Evolutionary conservation across 23 tunicate genomes (phyloP).

Genomic region (Ascidia mentula): DNA sequence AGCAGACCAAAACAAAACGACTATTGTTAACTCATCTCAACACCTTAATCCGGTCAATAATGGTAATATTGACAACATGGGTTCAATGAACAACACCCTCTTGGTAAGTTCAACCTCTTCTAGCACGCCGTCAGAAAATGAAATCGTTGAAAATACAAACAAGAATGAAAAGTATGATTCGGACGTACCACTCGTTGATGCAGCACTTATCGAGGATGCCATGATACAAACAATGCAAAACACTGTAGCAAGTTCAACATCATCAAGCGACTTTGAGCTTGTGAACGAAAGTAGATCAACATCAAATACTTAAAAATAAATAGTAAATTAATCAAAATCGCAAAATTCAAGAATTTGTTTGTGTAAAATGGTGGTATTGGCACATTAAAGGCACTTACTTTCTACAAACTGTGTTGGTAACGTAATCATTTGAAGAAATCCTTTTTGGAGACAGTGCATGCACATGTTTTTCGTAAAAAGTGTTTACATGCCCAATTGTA

Average conservation of each 20-base stretch:
- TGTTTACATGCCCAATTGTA: too few relatives aligned
- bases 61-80: neutral
- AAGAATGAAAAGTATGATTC: neutral
- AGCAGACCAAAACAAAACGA: neutral
- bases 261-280: neutral
- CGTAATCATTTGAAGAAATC: too few relatives aligned
- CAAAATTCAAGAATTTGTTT: too few relatives aligned
- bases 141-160: neutral
- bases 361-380: too few relatives aligned
- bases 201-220: neutral
- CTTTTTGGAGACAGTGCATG: too few relatives aligned
- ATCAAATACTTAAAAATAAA: too few relatives aligned
- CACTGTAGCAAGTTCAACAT: neutral
- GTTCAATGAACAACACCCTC: constrained; percentile 2
- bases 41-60: neutral
- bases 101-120: neutral
- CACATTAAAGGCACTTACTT: too few relatives aligned
- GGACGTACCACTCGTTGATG: neutral
- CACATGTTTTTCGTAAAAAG: too few relatives aligned
- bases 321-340: too few relatives aligned
- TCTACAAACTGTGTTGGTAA: too few relatives aligned
- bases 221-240: neutral
- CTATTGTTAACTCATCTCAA: neutral
- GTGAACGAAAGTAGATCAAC: neutral
- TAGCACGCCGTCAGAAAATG: neutral